Evolutionary conservation across 2,113 vertebrate genomes (phyloP).

Genomic region (Nothobranchius kuhntae): DNA sequence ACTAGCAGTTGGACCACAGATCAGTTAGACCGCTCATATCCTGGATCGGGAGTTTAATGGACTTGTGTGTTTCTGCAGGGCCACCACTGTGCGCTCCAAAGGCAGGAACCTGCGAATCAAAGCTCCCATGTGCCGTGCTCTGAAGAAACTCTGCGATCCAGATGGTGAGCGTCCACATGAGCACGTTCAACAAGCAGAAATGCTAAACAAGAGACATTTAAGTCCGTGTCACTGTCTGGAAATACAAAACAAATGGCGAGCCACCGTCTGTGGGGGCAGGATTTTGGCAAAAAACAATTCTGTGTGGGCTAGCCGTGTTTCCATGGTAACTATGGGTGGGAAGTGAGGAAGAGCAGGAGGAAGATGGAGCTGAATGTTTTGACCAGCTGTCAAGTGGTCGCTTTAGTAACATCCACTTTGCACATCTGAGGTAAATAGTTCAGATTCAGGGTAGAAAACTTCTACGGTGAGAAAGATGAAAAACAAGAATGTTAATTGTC

Average conservation of each 20-base stretch:
- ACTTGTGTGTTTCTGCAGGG: slow-evolving; percentile 74
- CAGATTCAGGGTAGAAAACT: neutral
- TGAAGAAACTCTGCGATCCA: slow-evolving; percentile 98
- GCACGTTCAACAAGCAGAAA: neutral
- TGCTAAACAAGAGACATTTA: slow-evolving; percentile 10
- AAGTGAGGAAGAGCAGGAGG: slow-evolving; percentile 46
- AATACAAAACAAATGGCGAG: slow-evolving; percentile 6
- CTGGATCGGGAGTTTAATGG: neutral
- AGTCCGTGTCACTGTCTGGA: slow-evolving; percentile 6
- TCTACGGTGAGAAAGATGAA: neutral
- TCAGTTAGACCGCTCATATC: neutral
- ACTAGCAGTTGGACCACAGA: neutral
- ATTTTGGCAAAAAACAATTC: slow-evolving; percentile 50
- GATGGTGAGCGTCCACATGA: slow-evolving; percentile 82
- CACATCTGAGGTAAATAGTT: neutral
- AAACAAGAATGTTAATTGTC: neutral
- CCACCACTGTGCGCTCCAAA: slow-evolving; percentile 96
- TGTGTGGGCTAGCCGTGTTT: slow-evolving; percentile 64
- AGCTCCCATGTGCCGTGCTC: slow-evolving; percentile 95
- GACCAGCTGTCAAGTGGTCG: slow-evolving; percentile 14
- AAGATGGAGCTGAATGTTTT: slow-evolving; percentile 10
- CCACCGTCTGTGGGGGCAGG: slow-evolving; percentile 32
- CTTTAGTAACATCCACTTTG: slow-evolving; percentile 6
- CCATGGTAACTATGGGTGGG: slow-evolving; percentile 62
- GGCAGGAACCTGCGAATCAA: slow-evolving; percentile 97